These are phyloP conservation scores for Thymallus thymallus DNA, from an alignment of 2,113 vertebrate species.

Conservation along the genomic window DNA sequence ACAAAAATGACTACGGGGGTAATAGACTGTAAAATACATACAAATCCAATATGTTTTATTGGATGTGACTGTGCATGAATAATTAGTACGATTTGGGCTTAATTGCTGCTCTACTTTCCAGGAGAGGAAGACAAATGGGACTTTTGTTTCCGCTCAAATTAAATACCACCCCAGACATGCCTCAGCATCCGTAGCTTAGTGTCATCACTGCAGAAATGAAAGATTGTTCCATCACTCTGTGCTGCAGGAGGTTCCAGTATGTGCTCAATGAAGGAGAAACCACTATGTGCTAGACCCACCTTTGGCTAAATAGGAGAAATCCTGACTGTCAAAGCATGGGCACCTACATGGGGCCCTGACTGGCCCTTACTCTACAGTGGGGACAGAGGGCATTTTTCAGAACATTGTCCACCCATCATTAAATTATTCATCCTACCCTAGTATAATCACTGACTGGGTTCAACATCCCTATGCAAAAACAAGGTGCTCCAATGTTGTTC, in stretches of 20 bases:
- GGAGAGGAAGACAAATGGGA: conserved; percentile 33
- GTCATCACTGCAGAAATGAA: conserved; percentile 23
- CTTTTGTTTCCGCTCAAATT: conserved; percentile 50
- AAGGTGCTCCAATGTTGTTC: too few species aligned
- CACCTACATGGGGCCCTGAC: too few species aligned
- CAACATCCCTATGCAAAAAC: too few species aligned
- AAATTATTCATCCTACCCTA: too few species aligned
- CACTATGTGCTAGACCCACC: background rate
- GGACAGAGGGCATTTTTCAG: too few species aligned
- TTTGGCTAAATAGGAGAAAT: too few species aligned
- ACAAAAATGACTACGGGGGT: conserved; percentile 43
- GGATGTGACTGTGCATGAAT: conserved; percentile 36
- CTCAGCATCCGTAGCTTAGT: background rate
- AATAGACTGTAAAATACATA: conserved; percentile 49
- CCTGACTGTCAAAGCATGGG: too few species aligned
- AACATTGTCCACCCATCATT: too few species aligned
- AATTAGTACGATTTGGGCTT: conserved; percentile 14
- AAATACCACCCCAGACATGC: conserved; percentile 40
- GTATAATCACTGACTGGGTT: too few species aligned
- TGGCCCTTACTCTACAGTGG: too few species aligned
- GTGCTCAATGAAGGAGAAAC: background rate
- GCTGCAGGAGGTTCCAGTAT: background rate
- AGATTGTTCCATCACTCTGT: background rate
- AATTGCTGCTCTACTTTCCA: conserved; percentile 36
- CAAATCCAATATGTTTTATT: conserved; percentile 33